phyloP scores from a whole-genome alignment of 2,113 vertebrate genomes.

The Tetrao urogallus region DNA sequence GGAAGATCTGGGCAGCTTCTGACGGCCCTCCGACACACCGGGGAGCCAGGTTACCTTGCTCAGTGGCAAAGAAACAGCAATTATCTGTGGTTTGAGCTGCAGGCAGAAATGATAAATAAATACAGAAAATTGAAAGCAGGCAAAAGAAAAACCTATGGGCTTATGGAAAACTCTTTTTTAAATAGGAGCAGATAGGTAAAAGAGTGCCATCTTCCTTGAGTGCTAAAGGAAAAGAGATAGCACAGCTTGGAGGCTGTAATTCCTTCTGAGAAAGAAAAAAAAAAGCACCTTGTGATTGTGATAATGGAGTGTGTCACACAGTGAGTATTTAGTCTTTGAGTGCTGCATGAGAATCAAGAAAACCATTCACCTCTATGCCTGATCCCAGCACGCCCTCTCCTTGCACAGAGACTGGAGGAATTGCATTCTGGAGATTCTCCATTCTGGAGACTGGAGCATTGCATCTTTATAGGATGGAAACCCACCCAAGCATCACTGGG shows the following conservation, averaged over 20 bases:
- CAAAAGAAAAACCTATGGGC: neutral
- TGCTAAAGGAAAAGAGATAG: neutral
- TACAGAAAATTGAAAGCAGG: neutral
- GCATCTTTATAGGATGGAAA: neutral
- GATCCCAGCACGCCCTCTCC: neutral
- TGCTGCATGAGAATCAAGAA: neutral
- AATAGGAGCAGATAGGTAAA: neutral
- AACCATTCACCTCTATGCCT: neutral
- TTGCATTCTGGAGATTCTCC: too few species aligned
- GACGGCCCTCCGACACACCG: neutral
- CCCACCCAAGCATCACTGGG: neutral
- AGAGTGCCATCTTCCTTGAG: neutral
- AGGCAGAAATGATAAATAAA: conserved; percentile 40
- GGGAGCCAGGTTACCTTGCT: conserved; percentile 27
- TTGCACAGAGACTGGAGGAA: neutral
- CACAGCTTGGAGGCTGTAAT: neutral
- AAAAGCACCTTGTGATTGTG: neutral
- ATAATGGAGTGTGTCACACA: accelerated
- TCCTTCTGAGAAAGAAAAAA: neutral
- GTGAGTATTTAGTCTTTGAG: neutral
- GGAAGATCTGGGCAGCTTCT: neutral
- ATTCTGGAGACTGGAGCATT: too few species aligned
- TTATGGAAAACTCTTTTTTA: neutral
- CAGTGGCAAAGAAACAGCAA: neutral
- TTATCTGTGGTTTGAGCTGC: neutral